These are phyloP conservation scores for Enteromius argenteus DNA, from an alignment of 2,797 vertebrate species.

Conservation along the genomic window DNA sequence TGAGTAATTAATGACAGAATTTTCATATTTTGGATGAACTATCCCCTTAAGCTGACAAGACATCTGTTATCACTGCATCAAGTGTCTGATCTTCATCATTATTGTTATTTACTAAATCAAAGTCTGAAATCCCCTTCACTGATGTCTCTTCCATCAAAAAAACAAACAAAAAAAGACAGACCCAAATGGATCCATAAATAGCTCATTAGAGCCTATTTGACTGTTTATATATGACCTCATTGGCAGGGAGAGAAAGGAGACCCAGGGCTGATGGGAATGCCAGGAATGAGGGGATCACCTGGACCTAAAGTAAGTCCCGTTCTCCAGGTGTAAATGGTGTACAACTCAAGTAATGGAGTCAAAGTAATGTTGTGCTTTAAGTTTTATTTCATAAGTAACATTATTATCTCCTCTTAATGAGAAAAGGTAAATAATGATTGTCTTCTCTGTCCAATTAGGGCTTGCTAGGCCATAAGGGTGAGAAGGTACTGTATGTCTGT, in stretches of 20 bases:
- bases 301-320: slow-evolving; percentile 52
- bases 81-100: not conserved
- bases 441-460: slow-evolving; percentile 34
- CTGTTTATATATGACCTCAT: slow-evolving; percentile 28
- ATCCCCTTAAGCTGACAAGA: not conserved
- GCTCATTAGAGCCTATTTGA: not conserved
- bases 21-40: not conserved
- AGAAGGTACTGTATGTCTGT: slow-evolving; percentile 50
- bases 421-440: slow-evolving; percentile 12
- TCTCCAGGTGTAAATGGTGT: slow-evolving; percentile 6
- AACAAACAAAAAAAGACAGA: not conserved
- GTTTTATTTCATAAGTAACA: not conserved
- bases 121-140: not conserved
- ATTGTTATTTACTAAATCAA: not conserved
- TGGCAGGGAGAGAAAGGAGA: slow-evolving; percentile 61
- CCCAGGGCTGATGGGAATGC: slow-evolving; percentile 54
- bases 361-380: not conserved
- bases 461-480: slow-evolving; percentile 55
- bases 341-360: not conserved
- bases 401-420: not conserved
- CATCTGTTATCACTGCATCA: slow-evolving; percentile 1
- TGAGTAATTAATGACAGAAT: not conserved
- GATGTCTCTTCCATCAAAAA: not conserved
- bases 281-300: slow-evolving; percentile 45
- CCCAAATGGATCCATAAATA: slow-evolving; percentile 8